Evolutionary conservation across 2,113 vertebrate genomes (phyloP).

Genomic region (Leiothrix lutea): DNA sequence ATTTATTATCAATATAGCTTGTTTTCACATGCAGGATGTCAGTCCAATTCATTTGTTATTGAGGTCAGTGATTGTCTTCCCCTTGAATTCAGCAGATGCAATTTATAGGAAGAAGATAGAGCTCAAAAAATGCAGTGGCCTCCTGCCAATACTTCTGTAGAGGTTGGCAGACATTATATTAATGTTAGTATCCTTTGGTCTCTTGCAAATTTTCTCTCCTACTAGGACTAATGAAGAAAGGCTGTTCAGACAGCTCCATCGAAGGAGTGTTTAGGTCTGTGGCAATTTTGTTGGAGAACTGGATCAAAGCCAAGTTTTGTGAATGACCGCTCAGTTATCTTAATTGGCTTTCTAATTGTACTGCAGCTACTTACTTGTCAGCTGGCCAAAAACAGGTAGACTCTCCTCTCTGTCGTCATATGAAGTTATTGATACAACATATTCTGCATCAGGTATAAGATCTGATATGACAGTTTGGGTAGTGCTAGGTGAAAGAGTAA

Average conservation of each 20-base stretch:
- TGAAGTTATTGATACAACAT: constrained; percentile 84
- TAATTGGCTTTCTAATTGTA: background rate
- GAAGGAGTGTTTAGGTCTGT: background rate
- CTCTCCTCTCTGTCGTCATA: constrained; percentile 85
- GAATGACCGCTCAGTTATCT: background rate
- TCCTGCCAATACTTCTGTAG: background rate
- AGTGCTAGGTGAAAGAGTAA: constrained; percentile 82
- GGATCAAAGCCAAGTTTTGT: background rate
- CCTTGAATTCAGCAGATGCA: background rate
- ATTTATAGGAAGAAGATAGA: background rate
- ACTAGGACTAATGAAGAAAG: background rate
- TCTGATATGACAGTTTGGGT: constrained; percentile 86
- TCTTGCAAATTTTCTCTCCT: background rate
- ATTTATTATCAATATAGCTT: background rate
- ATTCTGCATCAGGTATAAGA: constrained; percentile 84
- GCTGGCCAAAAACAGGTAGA: constrained; percentile 86
- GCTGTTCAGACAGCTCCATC: background rate
- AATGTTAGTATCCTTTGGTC: background rate
- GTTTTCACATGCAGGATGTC: background rate
- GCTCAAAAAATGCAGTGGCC: background rate
- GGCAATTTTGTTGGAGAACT: background rate
- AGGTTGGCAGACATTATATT: background rate
- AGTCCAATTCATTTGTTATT: background rate
- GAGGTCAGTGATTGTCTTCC: background rate
- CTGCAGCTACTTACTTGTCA: constrained; percentile 86